Evolutionary conservation across 2,113 vertebrate species (phyloP), one percentile per base, ranked within the genome.

Genomic region (Anarrhichthys ocellatus): DNA sequence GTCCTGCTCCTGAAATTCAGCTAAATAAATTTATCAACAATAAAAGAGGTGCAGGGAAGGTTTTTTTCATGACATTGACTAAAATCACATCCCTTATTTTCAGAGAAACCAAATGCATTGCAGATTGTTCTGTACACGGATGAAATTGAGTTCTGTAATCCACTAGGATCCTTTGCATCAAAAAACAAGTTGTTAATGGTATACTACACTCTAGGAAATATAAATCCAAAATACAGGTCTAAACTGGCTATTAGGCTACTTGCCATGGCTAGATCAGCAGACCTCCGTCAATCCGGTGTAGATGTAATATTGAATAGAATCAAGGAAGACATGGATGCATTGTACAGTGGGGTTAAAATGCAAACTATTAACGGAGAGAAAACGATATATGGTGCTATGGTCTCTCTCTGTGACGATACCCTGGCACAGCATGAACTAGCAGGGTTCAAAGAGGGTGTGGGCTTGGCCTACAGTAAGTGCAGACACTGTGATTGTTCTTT

Each of bases 51-150:
- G 52, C 68, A 83, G 17, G 0, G 68, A 73, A 0, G 74, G 61
- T 20, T 83, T 77, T 73, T 48, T 73, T 78, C 9, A 73, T 7
- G 79, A 78, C 42, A 59, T 72, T 79, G 76, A 76, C 29, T 70
- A 36, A 88, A 82, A 68, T 74, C 66, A 66, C 76, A 82, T 58
- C 59, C 70, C 40, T 80, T 85, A 4, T 82, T 85, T 76, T 85
- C 11, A 44, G 3, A 44, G 38, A 81, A 62, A 81, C 63, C 69
- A 24, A 70, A 72, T 85, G 79, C 62, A 61, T 40, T 89, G 48
- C 56, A 83, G 3, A 80, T 83, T 66, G 32, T 86, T 80, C 22
- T 78, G 9, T 78, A 84, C 34, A 78, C 69, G 11, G 73, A 87
- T 63, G 50, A 83, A 87, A 81, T 78, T 24, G 67, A 88, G 18